Base-by-base conservation (phyloP, 2,113 vertebrate species). In the Tetrax tetrax region DNA sequence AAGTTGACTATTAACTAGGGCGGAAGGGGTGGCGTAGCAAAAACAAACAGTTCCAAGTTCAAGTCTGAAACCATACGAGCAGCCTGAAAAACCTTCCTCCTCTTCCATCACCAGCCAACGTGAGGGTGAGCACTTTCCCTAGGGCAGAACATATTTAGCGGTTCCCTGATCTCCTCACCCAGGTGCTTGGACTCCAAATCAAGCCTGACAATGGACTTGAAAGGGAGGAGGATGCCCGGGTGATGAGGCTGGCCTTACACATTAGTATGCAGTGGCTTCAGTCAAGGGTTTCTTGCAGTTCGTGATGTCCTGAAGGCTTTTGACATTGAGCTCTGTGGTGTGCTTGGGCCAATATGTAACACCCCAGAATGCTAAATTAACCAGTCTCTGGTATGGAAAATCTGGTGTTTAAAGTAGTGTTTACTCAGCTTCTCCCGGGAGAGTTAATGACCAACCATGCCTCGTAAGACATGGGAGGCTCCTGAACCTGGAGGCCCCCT, bases 11-110 rank as follows among this genome's bases (percentile, higher is more conserved):
- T 97, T 97, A 97, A 97, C 97, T 31, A 80, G 82, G 95, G 82
- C 78, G 91, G 97, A 97, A 97, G 91, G 95, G 97, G 95, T 90
- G 96, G 97, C 33, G 35, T 31, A 94, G 95, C 81, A 91, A 97
- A 97, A 97, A 90, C 95, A 97, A 97, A 97, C 95, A 97, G 95
- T 95, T 85, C 95, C 97, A 97, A 95, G 97, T 97, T 97, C 95
- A 96, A 96, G 95, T 95, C 89, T 95, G 85, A 88, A 97, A 91
- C 89, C 75, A 11, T 95, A 90, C 80, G 81, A 83, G 81, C 71
- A 33, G 25, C 24, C 78, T 94, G 78, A 17, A 91, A 96, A 94
- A 29, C 54, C 45, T 74, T 71, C 93, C 83, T 94, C 84, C 48
- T 83, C 59, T 60, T 84, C 93, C 56, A 38, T 8, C 1, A 0